Conservation (phyloP, 1,140 invertebrate species). For the Limonius californicus region DNA sequence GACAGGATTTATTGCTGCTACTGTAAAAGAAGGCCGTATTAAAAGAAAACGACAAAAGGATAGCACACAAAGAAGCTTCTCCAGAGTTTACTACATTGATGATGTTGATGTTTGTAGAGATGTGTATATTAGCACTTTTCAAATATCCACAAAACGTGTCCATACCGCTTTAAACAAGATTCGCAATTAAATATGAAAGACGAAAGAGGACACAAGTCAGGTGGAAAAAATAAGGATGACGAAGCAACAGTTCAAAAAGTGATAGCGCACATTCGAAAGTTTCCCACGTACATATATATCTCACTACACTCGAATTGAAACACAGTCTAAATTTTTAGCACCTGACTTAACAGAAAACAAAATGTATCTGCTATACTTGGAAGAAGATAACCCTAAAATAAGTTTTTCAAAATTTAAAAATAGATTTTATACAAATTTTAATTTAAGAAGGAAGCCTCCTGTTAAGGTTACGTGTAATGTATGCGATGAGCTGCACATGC, state of each 20-base stretch:
- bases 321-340: not conserved
- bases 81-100: too few species aligned
- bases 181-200: not conserved
- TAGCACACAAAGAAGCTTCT: too few species aligned
- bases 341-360: constrained; percentile 4
- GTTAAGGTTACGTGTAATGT: constrained; percentile 17
- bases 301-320: not conserved
- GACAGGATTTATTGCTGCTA: too few species aligned
- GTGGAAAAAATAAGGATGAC: not conserved
- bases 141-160: constrained; percentile 2
- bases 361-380: constrained; percentile 15
- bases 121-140: not conserved
- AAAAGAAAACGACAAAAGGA: too few species aligned
- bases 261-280: constrained; percentile 2
- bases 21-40: too few species aligned
- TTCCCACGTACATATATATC: not conserved
- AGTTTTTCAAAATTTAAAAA: constrained; percentile 5
- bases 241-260: not conserved
- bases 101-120: too few species aligned
- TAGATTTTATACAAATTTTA: not conserved
- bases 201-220: not conserved
- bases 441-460: not conserved
- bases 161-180: not conserved
- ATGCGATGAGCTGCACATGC: not conserved
- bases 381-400: constrained; percentile 16